A percentile compares a stretch with the other conserved stretches of the same genome.
These are phyloP conservation scores for Plecturocebus donacophilus DNA, from an alignment of 2,113 vertebrate species.

Conservation along the genomic window DNA sequence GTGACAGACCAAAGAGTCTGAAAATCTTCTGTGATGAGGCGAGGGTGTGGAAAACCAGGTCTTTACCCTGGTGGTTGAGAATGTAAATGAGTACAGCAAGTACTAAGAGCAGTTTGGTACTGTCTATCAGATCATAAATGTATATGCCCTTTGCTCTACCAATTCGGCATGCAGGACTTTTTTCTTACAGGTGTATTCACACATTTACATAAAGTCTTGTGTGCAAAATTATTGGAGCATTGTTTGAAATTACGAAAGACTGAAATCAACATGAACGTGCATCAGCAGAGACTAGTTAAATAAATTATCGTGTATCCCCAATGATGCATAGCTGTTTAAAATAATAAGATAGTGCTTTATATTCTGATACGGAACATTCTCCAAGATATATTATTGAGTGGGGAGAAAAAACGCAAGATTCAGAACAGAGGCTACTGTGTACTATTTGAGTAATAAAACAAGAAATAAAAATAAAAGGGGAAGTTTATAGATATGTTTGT, in stretches of 20 bases:
- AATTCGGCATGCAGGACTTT: not conserved
- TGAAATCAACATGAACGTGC: not conserved
- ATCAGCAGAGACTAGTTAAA: not conserved
- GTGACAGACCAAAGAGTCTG: not conserved
- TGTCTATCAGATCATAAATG: not conserved
- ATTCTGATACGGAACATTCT: conserved; percentile 3
- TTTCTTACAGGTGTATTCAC: not conserved
- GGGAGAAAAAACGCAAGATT: not conserved
- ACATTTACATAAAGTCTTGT: not conserved
- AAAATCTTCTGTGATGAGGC: not conserved
- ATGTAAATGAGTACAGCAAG: not conserved
- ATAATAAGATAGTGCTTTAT: not conserved
- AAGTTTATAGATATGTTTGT: not conserved
- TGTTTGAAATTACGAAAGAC: conserved; percentile 30
- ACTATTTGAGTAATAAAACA: not conserved
- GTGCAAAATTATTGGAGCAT: not conserved
- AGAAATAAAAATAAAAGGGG: not conserved
- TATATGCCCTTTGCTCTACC: not conserved
- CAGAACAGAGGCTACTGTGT: not conserved
- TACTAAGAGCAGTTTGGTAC: not conserved
- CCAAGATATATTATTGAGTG: not conserved
- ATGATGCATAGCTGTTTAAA: not conserved
- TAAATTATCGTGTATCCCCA: not conserved
- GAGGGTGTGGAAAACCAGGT: not conserved
- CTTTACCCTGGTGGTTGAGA: not conserved